Percentiles rank a stretch among this genome's conserved stretches.
These are phyloP conservation scores for Megastigmus dorsalis DNA, from an alignment of 2,888 invertebrate genomes.

Conservation along the genomic window DNA sequence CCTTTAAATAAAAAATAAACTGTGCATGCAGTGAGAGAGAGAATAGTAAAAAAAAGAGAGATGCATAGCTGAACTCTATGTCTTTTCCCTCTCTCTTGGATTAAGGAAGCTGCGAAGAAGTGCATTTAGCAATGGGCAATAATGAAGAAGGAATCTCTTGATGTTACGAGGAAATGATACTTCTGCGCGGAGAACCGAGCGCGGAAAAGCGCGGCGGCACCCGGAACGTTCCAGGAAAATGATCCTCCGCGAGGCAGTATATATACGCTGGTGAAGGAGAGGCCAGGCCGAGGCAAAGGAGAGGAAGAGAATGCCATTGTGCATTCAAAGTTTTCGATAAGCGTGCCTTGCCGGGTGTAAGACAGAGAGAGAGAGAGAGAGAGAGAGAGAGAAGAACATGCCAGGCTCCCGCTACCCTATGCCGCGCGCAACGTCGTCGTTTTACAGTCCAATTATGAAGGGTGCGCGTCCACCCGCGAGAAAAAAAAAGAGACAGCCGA, in stretches of 20 bases:
- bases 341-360: not conserved
- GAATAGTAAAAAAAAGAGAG: conserved; percentile 4
- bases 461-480: conserved; percentile 36
- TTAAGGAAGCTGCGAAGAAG: conserved; percentile 21
- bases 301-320: no score
- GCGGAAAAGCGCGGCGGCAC: no score
- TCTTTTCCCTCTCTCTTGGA: no score
- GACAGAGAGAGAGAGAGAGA: not conserved
- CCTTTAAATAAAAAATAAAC: no score
- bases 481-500: conserved; percentile 1
- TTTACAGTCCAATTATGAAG: conserved; percentile 46
- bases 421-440: no score
- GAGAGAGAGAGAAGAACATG: not conserved
- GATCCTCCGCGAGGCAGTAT: no score
- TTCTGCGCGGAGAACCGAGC: conserved; percentile 15
- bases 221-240: no score
- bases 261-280: no score
- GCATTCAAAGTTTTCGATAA: conserved; percentile 40
- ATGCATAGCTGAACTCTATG: not conserved
- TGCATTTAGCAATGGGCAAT: conserved; percentile 40
- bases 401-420: not conserved
- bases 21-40: no score
- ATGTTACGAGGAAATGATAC: conserved; percentile 45
- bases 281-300: no score
- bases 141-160: conserved; percentile 42